Base-by-base conservation (phyloP, 1,140 invertebrate genomes). In the Dinoponera quadriceps region DNA sequence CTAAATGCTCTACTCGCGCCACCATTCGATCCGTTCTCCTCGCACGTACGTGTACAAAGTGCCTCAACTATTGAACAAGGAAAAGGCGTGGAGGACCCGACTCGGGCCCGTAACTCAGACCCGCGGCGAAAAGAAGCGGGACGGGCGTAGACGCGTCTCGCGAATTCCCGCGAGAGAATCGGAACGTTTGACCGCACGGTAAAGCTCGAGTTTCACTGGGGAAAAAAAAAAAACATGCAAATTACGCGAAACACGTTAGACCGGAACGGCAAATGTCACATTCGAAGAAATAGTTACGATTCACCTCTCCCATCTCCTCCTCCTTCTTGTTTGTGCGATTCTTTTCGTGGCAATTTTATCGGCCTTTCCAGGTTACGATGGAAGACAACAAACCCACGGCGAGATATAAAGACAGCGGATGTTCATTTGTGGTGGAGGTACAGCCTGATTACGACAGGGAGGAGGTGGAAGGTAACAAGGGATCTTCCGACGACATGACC, bases 381-480 rank as follows among this genome's bases (percentile, higher is more conserved):
- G 93, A 93, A 63, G 92, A 93, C 55, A 91, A 89, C 75, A 92
- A 90, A 71, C 88, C 84, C 78, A 88, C 87, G 74, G 88, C 88
- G 69, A 92, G 91, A 71, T 92, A 91, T 57, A 86, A 94, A 54
- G 96, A 97, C 85, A 96, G 96, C 91, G 96, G 96, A 78, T 96
- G 96, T n/a, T 96, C 97, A 29, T 97, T 97, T 82, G 96, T 97
- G 1, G 96, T 97, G 3, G 97, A 97, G 88, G 96, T 97, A 75
- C 83, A 94, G 82, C 84, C 92, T 68, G 83, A 88, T 80, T 93
- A 94, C 84, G 89, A 83, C 63, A 66, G 84, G 22, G 84, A 92
- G n/a, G 90, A 91, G 29, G 78, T 81, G 29, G 91, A 92, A 25
- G 87, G 72, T 18, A 90, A 89, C 69, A 90, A 87, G 86, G 91